A percentile compares a stretch with the other conserved stretches of the same genome.
Conservation (phyloP, 2,797 vertebrate species). For the Aplochiton taeniatus region DNA sequence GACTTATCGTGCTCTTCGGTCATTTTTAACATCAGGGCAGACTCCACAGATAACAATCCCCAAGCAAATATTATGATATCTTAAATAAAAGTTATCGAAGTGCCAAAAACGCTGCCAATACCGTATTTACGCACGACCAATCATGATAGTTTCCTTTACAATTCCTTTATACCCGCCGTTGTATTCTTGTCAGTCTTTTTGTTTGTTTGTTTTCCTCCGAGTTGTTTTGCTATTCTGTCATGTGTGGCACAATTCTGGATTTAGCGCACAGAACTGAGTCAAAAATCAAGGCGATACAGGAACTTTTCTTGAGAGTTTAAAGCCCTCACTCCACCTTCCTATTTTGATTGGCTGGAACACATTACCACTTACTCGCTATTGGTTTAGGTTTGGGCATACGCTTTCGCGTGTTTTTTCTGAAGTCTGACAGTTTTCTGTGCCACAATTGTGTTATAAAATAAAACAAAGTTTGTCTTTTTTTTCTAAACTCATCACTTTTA, state of each 20-base stretch:
- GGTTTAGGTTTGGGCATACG: slow-evolving; percentile 52
- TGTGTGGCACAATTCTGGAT: slow-evolving; percentile 45
- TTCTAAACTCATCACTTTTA: not conserved
- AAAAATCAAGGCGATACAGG: slow-evolving; percentile 52
- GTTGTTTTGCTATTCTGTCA: slow-evolving; percentile 49
- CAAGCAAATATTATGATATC: slow-evolving; percentile 10
- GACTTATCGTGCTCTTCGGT: slow-evolving; percentile 87
- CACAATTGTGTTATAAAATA: too few relatives aligned
- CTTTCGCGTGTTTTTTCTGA: slow-evolving; percentile 34
- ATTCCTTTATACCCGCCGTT: slow-evolving; percentile 30
- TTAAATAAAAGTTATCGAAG: slow-evolving; percentile 26
- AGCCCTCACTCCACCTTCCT: slow-evolving; percentile 66
- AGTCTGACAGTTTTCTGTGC: slow-evolving; percentile 28
- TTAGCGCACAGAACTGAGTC: slow-evolving; percentile 55
- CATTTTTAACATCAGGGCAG: slow-evolving; percentile 84
- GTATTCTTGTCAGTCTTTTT: slow-evolving; percentile 27
- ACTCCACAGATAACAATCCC: slow-evolving; percentile 33
- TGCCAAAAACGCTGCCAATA: slow-evolving; percentile 3
- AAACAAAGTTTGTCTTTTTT: not conserved
- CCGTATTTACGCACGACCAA: slow-evolving; percentile 65
- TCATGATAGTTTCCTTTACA: slow-evolving; percentile 50
- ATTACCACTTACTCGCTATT: slow-evolving; percentile 58
- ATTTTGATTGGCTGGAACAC: slow-evolving; percentile 65
- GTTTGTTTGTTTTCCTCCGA: slow-evolving; percentile 50
- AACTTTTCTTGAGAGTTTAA: slow-evolving; percentile 70